Evolutionary conservation across 2,797 vertebrate species (phyloP).

Genomic region (Anas capensis): DNA sequence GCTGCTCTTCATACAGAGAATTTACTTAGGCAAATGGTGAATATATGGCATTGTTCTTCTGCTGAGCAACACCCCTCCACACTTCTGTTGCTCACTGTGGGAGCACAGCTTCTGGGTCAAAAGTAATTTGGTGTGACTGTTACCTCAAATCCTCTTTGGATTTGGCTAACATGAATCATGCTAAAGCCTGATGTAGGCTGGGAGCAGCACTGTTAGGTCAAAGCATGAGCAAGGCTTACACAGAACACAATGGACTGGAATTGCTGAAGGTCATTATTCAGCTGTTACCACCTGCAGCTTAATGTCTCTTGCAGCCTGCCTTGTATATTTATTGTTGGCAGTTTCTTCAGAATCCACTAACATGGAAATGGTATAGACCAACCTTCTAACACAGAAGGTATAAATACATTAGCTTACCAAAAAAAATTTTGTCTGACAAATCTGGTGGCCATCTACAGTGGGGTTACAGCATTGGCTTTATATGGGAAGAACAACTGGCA

Average conservation of each 20-base stretch:
- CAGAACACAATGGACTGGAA: not conserved
- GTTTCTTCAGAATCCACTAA: not conserved
- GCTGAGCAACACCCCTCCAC: not conserved
- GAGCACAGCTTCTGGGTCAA: not conserved
- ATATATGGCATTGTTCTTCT: not conserved
- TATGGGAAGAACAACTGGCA: too few relatives aligned
- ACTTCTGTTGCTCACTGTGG: rapidly evolving
- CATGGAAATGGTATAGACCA: not conserved
- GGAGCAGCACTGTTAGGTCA: not conserved
- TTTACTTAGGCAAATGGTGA: not conserved
- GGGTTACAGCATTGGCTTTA: too few relatives aligned
- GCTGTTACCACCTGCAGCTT: not conserved
- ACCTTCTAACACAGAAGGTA: not conserved
- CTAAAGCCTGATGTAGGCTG: not conserved
- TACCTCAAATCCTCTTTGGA: not conserved
- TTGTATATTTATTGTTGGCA: not conserved
- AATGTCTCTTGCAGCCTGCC: not conserved
- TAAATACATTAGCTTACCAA: not conserved
- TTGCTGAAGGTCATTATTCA: not conserved
- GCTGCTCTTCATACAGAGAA: not conserved
- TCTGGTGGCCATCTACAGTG: too few relatives aligned
- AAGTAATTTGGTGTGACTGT: not conserved
- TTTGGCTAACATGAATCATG: not conserved
- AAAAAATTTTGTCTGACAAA: not conserved
- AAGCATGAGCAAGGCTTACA: not conserved